Evolutionary conservation across 2,113 vertebrate species (phyloP).

Genomic region (Chaetops frenatus): DNA sequence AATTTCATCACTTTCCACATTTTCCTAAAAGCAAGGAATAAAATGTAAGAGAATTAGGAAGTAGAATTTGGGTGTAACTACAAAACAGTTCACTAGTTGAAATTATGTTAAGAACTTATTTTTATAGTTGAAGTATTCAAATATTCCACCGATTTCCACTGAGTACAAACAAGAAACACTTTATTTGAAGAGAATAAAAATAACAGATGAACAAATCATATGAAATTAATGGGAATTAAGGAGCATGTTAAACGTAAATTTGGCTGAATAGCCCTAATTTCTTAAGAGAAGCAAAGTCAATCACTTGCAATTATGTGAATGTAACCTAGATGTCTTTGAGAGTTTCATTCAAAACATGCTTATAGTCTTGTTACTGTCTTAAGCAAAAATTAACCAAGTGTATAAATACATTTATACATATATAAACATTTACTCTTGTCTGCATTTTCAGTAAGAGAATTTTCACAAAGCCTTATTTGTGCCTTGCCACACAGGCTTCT

Average conservation of each 20-base stretch:
- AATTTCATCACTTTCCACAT: background rate
- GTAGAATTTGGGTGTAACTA: background rate
- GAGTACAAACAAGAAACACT: background rate
- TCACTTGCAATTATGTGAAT: background rate
- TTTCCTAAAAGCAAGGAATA: conserved; percentile 28
- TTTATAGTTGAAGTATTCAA: background rate
- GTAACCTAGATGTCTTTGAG: background rate
- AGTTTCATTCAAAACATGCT: background rate
- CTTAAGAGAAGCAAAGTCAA: background rate
- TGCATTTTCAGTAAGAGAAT: background rate
- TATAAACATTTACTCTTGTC: background rate
- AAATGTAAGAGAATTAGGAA: background rate
- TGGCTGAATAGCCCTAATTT: background rate
- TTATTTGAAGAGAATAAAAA: background rate
- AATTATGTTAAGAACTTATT: background rate
- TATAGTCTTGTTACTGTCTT: background rate
- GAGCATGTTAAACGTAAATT: background rate
- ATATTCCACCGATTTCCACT: background rate
- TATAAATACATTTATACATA: background rate
- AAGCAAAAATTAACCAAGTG: background rate
- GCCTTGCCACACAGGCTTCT: background rate
- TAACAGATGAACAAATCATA: background rate
- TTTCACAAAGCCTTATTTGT: background rate
- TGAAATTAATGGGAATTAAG: background rate
- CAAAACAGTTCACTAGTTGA: background rate